Percentiles rank a stretch among this genome's conserved stretches.
Evolutionary conservation across 2,797 vertebrate species (phyloP).

Genomic region (Mycteria americana): DNA sequence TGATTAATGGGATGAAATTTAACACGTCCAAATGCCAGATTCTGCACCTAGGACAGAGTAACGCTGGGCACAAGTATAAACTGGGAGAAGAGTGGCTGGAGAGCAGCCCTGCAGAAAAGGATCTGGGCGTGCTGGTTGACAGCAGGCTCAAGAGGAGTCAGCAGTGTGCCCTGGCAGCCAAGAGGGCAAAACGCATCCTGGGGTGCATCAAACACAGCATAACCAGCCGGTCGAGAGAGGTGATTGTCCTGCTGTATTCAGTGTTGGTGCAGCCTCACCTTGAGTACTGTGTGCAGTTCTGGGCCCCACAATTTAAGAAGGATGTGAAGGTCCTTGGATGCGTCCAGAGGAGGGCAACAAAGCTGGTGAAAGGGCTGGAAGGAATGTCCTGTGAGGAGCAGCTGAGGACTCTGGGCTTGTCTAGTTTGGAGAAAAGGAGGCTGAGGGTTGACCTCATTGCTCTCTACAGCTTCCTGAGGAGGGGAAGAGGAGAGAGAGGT

Average conservation of each 20-base stretch:
- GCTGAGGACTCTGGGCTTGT: not conserved
- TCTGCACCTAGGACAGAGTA: not conserved
- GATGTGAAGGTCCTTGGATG: not conserved
- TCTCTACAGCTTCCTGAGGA: not conserved
- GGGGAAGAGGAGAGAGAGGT: not conserved
- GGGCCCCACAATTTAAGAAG: not conserved
- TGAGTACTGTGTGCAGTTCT: not conserved
- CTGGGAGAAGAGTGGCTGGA: not conserved
- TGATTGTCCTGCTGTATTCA: not conserved
- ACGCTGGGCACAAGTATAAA: not conserved
- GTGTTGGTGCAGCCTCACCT: not conserved
- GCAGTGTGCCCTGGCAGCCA: not conserved
- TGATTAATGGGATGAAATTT: not conserved
- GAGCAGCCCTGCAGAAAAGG: not conserved
- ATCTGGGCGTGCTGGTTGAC: not conserved
- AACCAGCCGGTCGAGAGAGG: not conserved
- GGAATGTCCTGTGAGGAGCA: not conserved
- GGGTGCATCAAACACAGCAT: not conserved
- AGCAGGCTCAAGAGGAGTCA: not conserved
- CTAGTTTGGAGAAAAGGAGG: not conserved
- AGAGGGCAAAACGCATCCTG: not conserved
- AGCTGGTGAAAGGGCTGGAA: not conserved
- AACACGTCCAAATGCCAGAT: not conserved
- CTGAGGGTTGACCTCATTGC: not conserved
- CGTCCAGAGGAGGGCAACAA: not conserved